These are phyloP conservation scores for Holothuria leucospilota DNA, from an alignment of 53 echinoderm and acorn worm species.

Conservation along the genomic window DNA sequence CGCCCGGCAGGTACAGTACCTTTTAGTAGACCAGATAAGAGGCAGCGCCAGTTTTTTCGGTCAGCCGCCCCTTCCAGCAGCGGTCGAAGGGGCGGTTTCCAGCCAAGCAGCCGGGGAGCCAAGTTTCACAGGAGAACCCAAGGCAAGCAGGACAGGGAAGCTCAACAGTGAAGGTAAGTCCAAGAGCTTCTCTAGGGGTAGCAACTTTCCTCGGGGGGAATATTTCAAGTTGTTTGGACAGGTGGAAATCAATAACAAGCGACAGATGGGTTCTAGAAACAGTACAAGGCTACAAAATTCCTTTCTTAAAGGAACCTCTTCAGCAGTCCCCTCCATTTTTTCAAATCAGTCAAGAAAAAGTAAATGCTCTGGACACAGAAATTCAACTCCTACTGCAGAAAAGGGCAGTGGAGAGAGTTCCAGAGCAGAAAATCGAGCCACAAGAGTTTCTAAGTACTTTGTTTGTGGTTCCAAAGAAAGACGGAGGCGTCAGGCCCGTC, in stretches of 20 bases:
- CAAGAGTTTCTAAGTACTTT: conserved; percentile 3
- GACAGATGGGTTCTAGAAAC: background rate
- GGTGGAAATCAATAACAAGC: background rate
- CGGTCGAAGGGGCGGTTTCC: conserved; percentile 11
- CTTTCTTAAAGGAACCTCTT: background rate
- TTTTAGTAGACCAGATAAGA: background rate
- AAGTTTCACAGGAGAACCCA: background rate
- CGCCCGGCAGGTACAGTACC: background rate
- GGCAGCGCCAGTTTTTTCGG: background rate
- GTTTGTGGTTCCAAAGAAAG: conserved; percentile 28
- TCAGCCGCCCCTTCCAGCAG: conserved; percentile 4
- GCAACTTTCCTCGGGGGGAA: background rate
- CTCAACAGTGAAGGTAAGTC: conserved; percentile 9
- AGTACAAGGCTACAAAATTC: conserved; percentile 9
- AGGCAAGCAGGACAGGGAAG: conserved; percentile 8
- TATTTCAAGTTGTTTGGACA: background rate
- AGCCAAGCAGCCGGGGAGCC: conserved; percentile 17
- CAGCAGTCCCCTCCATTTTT: background rate
- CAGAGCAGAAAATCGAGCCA: background rate
- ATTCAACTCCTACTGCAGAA: background rate
- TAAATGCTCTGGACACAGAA: background rate
- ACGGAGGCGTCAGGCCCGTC: background rate
- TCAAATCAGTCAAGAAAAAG: conserved; percentile 6
- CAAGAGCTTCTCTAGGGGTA: background rate
- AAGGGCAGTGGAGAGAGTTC: background rate